phyloP scores from a whole-genome alignment of 2,888 invertebrate genomes.

The Drosophila differens region DNA sequence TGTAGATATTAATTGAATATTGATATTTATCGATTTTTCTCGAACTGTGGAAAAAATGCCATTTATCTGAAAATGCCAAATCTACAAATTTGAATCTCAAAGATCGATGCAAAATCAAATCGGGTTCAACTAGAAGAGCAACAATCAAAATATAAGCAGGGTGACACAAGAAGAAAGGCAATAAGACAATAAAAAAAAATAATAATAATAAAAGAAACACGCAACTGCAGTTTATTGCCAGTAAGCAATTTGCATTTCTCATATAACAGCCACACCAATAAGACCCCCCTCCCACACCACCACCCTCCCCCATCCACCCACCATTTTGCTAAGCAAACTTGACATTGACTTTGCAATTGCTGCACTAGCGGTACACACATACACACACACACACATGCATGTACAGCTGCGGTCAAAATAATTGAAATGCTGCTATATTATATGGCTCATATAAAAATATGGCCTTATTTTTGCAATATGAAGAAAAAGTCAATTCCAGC shows the following conservation, averaged over 20 bases:
- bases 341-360: constrained; percentile 12
- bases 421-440: background rate
- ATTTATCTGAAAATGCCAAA: background rate
- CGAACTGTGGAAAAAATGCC: background rate
- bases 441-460: background rate
- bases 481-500: background rate
- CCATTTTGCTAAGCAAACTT: background rate
- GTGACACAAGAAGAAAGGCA: background rate
- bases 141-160: no score
- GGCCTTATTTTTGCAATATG: background rate
- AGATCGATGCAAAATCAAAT: background rate
- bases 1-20: background rate
- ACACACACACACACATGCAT: background rate
- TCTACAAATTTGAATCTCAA: background rate
- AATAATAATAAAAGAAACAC: background rate
- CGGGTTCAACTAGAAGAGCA: background rate
- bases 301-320: rapidly evolving
- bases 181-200: background rate
- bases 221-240: background rate
- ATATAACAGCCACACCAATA: background rate
- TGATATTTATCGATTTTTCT: background rate
- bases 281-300: rapidly evolving
- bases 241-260: background rate
- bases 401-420: background rate
- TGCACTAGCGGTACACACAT: background rate